These are phyloP conservation scores for Onychostoma macrolepis DNA, from an alignment of 2,113 vertebrate species.

Conservation along the genomic window DNA sequence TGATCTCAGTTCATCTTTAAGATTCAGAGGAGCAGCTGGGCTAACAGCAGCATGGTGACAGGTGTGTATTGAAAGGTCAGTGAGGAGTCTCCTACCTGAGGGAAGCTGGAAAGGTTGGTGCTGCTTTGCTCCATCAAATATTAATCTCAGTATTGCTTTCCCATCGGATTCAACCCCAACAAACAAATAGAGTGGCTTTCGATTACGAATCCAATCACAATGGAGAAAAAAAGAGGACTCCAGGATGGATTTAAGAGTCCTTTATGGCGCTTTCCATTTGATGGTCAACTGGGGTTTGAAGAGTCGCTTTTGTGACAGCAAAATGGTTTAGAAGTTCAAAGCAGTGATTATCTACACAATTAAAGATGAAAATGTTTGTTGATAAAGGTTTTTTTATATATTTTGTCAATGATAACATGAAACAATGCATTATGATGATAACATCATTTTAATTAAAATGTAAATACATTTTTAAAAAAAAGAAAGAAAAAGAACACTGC, in stretches of 20 bases:
- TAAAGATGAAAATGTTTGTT: background rate
- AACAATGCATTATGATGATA: background rate
- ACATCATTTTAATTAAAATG: background rate
- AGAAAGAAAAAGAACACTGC: background rate
- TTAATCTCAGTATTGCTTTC: conserved; percentile 62
- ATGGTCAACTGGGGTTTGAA: conserved; percentile 15
- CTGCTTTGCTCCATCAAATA: conserved; percentile 69
- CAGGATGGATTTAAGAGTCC: background rate
- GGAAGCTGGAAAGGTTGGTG: conserved; percentile 72
- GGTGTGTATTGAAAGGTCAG: conserved; percentile 67
- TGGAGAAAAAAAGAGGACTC: background rate
- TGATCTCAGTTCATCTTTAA: conserved; percentile 44
- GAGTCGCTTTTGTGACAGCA: background rate
- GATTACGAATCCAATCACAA: conserved; percentile 18
- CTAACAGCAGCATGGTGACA: conserved; percentile 49
- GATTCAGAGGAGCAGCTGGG: conserved; percentile 28
- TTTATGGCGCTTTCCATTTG: background rate
- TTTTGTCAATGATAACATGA: background rate
- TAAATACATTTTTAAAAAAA: background rate
- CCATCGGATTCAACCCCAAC: conserved; percentile 60
- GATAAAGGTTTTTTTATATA: background rate
- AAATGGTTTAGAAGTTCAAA: background rate
- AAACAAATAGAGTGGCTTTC: conserved; percentile 46
- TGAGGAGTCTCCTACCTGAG: conserved; percentile 56
- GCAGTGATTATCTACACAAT: background rate